A percentile compares a stretch with the other conserved stretches of the same genome.
Conservation (phyloP, 2,113 vertebrate species). For the Castor canadensis region DNA sequence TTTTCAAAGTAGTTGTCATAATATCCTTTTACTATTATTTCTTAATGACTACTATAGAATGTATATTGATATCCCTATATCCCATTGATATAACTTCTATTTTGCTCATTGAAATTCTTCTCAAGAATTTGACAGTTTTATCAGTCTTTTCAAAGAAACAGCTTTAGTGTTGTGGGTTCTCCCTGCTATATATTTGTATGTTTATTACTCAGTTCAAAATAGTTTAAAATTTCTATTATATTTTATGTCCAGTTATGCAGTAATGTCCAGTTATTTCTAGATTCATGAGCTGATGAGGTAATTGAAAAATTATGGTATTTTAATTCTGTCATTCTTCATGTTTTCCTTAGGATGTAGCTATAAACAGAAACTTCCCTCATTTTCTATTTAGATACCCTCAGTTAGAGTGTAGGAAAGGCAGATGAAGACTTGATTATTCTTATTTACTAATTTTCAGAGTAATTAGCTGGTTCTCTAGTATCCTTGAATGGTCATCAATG, state of each 20-base stretch:
- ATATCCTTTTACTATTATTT: no score
- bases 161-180: not conserved
- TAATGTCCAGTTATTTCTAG: no score
- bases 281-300: not conserved
- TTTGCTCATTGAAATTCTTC: not conserved
- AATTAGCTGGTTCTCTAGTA: not conserved
- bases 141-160: not conserved
- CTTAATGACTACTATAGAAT: not conserved
- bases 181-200: not conserved
- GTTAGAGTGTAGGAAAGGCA: not conserved
- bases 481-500: not conserved
- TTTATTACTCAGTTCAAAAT: not conserved
- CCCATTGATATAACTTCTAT: not conserved
- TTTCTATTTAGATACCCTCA: not conserved
- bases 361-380: not conserved
- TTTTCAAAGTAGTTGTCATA: no score
- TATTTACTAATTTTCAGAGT: conserved; percentile 12
- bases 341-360: not conserved
- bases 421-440: not conserved
- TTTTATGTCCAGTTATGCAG: no score
- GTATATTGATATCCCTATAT: not conserved
- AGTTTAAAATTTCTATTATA: not conserved
- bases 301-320: not conserved
- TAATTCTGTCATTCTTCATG: not conserved
- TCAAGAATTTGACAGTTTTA: not conserved